Conservation (phyloP, 2,113 vertebrate genomes). For the Grammomys dolichurus region DNA sequence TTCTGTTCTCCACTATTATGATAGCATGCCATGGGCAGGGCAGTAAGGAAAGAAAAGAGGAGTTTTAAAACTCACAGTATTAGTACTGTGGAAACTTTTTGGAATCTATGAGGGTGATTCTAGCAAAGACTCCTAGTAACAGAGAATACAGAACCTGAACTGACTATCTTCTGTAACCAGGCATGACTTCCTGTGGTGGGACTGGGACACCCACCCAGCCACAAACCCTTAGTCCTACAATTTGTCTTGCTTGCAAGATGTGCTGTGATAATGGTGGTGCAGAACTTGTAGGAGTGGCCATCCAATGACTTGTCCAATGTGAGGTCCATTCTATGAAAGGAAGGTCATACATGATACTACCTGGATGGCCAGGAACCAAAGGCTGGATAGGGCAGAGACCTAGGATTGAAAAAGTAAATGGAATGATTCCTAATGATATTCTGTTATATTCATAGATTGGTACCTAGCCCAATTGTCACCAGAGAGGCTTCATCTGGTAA, state of each 20-base stretch:
- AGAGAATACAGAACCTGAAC: not conserved
- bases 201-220: not conserved
- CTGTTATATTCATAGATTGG: not conserved
- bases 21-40: not conserved
- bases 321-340: not conserved
- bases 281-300: not conserved
- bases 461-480: not conserved
- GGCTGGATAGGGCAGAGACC: not conserved
- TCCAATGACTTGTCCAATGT: not conserved
- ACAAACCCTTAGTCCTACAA: not conserved
- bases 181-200: not conserved
- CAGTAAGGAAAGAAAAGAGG: not conserved
- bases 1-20: not conserved
- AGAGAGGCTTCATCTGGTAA: not conserved
- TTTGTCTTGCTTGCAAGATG: not conserved
- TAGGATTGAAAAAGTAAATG: not conserved
- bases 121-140: not conserved
- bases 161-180: not conserved
- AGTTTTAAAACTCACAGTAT: not conserved
- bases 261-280: not conserved
- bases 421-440: not conserved
- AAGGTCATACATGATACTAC: not conserved
- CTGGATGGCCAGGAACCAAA: not conserved
- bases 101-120: not conserved
- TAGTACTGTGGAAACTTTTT: not conserved